Evolutionary conservation across 1,140 invertebrate species (phyloP), one percentile per base, ranked within the genome.

Genomic region (Cotesia chilonis): DNA sequence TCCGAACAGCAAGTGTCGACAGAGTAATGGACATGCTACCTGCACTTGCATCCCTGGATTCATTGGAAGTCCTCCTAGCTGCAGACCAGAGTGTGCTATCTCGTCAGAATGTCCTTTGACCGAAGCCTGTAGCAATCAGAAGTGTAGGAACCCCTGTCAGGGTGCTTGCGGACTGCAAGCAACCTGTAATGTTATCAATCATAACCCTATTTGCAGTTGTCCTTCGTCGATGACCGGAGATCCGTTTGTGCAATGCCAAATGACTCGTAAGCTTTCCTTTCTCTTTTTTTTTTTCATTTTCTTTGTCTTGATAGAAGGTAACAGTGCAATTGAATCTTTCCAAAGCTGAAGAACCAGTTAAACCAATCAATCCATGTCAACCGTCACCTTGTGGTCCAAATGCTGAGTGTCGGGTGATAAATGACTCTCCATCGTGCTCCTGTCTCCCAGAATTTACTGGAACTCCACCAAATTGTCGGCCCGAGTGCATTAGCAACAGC

Each of bases 341-440:
- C 3, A 6, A 47, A 47, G 41, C 41, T 47, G 41, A 47, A 47
- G 10, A 10, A 67, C 54, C 74, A 4, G 77, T 68, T 37, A 75
- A 78, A 51, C 82, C 87, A 67, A 81, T 82, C 55, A 90, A 93
- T 80, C 92, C 92, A 6, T 94, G 93, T 76, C 80, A 88, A 55
- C 92, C 92, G 38, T 92, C 92, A 2, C 82, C 82, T 4, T 94
- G 94, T 85, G 93, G 93, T 1, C 90, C 92, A 1, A 92, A 93
- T 79, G 90, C 93, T 28, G 83, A 91, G 75, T 94, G 93, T 76
- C 89, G 89, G 77, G 80, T 87, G 14, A 80, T 87, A 4, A 90
- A 90, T 52, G 88, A 90, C 75, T 85, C 88, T 63, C 89, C 91
- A 2, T 89, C 90, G 1, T 95, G 93, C 77, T 88, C 90, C 4